phyloP scores from a whole-genome alignment of 2,888 invertebrate species.

The Vesta saturnalis region DNA sequence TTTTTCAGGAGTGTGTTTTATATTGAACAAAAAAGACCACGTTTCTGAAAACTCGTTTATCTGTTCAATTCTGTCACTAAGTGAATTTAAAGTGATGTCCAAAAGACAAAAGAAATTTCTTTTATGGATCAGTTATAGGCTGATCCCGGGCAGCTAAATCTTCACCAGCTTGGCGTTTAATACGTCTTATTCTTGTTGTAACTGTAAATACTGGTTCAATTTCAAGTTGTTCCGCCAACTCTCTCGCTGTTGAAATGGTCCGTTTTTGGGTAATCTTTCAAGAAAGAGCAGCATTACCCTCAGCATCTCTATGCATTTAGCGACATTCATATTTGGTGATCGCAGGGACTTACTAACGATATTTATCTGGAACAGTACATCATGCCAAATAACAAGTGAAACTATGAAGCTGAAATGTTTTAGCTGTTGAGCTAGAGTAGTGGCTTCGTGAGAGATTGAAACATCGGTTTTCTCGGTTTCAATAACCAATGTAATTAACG shows the following conservation, averaged over 20 bases:
- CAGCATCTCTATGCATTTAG: slow-evolving; percentile 43
- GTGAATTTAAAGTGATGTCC: background rate
- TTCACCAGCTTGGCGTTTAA: slow-evolving; percentile 50
- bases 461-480: background rate
- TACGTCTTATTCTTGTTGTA: slow-evolving; percentile 44
- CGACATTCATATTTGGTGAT: slow-evolving; percentile 39
- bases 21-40: background rate
- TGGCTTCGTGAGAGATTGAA: slow-evolving; percentile 42
- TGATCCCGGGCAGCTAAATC: slow-evolving; percentile 47
- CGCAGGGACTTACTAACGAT: slow-evolving; percentile 44
- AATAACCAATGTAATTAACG: too few relatives aligned
- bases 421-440: slow-evolving; percentile 44
- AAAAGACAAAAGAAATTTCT: background rate
- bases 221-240: slow-evolving; percentile 48
- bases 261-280: too few relatives aligned
- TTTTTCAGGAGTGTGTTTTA: background rate
- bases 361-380: slow-evolving; percentile 50
- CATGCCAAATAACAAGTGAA: slow-evolving; percentile 52
- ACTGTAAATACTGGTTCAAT: slow-evolving; percentile 48
- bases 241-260: slow-evolving; percentile 44
- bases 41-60: background rate
- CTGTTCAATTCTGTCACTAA: background rate
- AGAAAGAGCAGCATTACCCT: too few relatives aligned
- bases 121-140: slow-evolving; percentile 8
- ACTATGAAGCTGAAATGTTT: slow-evolving; percentile 49